Evolutionary conservation across 2,113 vertebrate species (phyloP).

Genomic region (Anoura caudifer): DNA sequence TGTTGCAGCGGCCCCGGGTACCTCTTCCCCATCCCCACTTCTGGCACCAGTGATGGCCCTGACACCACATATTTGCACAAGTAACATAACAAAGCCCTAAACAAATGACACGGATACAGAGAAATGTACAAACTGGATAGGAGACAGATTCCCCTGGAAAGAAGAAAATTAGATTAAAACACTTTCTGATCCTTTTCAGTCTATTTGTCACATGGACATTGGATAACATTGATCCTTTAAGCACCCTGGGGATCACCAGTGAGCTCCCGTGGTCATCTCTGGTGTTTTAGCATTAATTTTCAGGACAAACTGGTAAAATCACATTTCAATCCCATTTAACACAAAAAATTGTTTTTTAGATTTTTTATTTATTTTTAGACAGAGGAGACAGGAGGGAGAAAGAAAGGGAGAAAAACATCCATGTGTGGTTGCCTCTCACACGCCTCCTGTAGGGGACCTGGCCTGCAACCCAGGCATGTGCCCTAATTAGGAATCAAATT

Average conservation of each 20-base stretch:
- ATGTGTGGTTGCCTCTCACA: no score
- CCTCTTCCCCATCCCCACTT: not conserved
- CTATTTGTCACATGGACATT: not conserved
- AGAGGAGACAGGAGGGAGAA: no score
- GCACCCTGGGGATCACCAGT: not conserved
- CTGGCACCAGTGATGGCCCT: not conserved
- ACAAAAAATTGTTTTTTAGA: not conserved
- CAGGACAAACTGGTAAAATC: not conserved
- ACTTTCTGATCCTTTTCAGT: not conserved
- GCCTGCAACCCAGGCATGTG: no score
- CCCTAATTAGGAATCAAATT: no score
- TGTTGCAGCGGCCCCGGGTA: not conserved
- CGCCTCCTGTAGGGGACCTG: no score
- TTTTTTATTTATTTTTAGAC: no score
- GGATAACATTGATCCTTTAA: constrained; percentile 45
- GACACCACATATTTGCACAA: not conserved
- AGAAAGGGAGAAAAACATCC: no score
- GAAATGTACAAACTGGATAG: not conserved
- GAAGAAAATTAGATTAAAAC: constrained; percentile 18
- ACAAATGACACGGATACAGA: fast-evolving
- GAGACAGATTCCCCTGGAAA: not conserved
- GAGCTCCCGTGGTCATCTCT: not conserved
- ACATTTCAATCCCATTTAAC: not conserved
- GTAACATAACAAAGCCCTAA: not conserved
- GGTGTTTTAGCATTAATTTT: not conserved